Percentiles rank a stretch among this genome's conserved stretches.
Conservation (phyloP, 2,888 invertebrate genomes). For the Ichneumoninae sp. region DNA sequence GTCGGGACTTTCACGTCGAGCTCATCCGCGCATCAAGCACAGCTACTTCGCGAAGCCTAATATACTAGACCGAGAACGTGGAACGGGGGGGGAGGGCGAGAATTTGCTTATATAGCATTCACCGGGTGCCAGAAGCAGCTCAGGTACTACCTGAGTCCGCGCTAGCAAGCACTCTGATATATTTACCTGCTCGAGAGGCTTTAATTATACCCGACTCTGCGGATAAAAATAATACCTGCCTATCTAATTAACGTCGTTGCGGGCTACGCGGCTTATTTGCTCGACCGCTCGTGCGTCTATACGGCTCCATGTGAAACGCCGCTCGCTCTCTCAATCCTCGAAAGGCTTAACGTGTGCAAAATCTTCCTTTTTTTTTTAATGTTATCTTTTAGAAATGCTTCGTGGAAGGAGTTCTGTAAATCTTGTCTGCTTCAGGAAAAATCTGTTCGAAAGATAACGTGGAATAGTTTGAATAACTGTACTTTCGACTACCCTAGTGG, state of each 20-base stretch:
- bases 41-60: conserved; percentile 54
- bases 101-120: conserved; percentile 75
- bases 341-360: conserved; percentile 39
- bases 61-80: conserved; percentile 49
- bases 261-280: conserved; percentile 60
- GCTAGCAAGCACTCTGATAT: conserved; percentile 76
- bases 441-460: conserved; percentile 25
- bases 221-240: conserved; percentile 72
- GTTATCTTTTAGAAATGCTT: conserved; percentile 16
- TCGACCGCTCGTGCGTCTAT: conserved; percentile 43
- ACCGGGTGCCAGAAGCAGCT: conserved; percentile 67
- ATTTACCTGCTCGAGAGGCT: conserved; percentile 84
- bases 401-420: conserved; percentile 23
- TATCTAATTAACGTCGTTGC: conserved; percentile 73
- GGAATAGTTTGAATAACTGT: background rate
- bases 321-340: conserved; percentile 36
- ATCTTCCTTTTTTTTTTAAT: background rate
- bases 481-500: background rate
- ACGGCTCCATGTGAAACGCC: conserved; percentile 32
- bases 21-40: conserved; percentile 46
- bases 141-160: conserved; percentile 57
- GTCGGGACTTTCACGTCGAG: conserved; percentile 50
- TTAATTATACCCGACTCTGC: conserved; percentile 79
- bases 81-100: conserved; percentile 36
- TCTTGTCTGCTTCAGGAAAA: background rate